Conservation (phyloP, 2,888 invertebrate species). For the Schrankia costaestrigalis region DNA sequence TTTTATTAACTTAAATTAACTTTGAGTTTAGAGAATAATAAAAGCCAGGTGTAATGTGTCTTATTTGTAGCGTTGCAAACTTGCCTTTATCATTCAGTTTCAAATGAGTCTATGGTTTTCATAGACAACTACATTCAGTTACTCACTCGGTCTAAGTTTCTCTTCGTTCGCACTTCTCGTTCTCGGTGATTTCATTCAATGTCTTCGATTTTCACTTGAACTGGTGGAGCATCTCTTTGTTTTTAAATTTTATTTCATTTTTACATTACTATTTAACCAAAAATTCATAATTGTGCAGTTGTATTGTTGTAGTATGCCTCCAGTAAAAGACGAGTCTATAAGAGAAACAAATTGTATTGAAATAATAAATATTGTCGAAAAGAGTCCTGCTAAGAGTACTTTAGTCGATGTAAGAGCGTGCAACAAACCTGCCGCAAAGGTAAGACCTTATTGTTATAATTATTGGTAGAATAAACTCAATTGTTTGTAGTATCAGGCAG, state of each 20-base stretch:
- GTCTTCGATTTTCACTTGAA: slow-evolving; percentile 43
- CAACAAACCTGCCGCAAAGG: slow-evolving; percentile 84
- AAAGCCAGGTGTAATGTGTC: too few relatives aligned
- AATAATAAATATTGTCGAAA: slow-evolving; percentile 68
- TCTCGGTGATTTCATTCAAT: too few relatives aligned
- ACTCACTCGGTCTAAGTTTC: too few relatives aligned
- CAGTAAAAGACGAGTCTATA: slow-evolving; percentile 74
- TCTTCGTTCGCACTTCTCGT: too few relatives aligned
- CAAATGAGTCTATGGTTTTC: too few relatives aligned
- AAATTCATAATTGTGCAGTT: slow-evolving; percentile 18
- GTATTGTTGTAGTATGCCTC: slow-evolving; percentile 65
- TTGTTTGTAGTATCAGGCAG: slow-evolving; percentile 1
- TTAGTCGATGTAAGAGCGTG: slow-evolving; percentile 85
- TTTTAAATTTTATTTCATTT: slow-evolving; percentile 12
- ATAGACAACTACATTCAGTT: too few relatives aligned
- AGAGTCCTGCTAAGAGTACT: slow-evolving; percentile 73
- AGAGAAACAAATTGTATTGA: slow-evolving; percentile 73
- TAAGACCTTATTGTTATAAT: slow-evolving; percentile 48
- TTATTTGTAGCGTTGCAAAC: too few relatives aligned
- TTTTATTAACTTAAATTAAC: too few relatives aligned
- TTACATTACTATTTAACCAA: slow-evolving; percentile 3
- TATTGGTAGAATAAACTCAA: not conserved
- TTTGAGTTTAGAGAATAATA: too few relatives aligned
- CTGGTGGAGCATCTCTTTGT: slow-evolving; percentile 15
- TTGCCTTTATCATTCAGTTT: too few relatives aligned